Conservation (phyloP, 2,797 vertebrate species). For the Thunnus albacares region DNA sequence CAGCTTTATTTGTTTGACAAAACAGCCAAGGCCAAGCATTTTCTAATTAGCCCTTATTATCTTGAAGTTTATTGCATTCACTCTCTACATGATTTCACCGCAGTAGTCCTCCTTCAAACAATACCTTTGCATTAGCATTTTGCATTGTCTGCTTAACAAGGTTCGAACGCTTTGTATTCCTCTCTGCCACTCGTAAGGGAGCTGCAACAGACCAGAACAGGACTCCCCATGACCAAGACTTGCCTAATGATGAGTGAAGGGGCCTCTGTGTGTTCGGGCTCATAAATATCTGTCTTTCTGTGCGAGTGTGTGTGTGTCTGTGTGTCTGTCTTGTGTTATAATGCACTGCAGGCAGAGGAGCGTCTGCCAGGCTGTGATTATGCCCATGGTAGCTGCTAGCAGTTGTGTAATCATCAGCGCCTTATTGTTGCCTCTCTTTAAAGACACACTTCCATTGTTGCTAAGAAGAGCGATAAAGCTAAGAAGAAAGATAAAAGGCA, state of each 20-base stretch:
- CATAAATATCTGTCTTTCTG: constrained; percentile 29
- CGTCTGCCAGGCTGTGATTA: constrained; percentile 59
- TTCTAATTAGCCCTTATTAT: constrained; percentile 69
- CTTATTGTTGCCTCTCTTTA: constrained; percentile 48
- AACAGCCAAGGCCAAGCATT: constrained; percentile 60
- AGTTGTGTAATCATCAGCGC: constrained; percentile 55
- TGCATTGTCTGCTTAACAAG: constrained; percentile 61
- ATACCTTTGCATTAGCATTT: constrained; percentile 61
- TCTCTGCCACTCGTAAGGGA: constrained; percentile 7
- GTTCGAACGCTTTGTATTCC: constrained; percentile 51
- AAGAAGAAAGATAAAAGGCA: constrained; percentile 40
- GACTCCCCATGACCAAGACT: constrained; percentile 42
- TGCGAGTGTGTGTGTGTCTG: constrained; percentile 12
- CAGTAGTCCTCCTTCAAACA: constrained; percentile 43
- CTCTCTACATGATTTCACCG: constrained; percentile 33
- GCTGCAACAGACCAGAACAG: constrained; percentile 25
- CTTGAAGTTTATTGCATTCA: constrained; percentile 57
- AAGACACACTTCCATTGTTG: constrained; percentile 52
- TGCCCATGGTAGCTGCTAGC: constrained; percentile 53
- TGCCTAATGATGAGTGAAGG: constrained; percentile 53
- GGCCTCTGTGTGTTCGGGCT: constrained; percentile 34
- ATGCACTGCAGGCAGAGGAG: constrained; percentile 28
- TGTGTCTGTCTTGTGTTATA: constrained; percentile 3
- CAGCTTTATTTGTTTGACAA: constrained; percentile 54
- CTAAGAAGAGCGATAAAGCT: constrained; percentile 34